Conservation (phyloP, 2,797 vertebrate species). For the Tamandua tetradactyla region DNA sequence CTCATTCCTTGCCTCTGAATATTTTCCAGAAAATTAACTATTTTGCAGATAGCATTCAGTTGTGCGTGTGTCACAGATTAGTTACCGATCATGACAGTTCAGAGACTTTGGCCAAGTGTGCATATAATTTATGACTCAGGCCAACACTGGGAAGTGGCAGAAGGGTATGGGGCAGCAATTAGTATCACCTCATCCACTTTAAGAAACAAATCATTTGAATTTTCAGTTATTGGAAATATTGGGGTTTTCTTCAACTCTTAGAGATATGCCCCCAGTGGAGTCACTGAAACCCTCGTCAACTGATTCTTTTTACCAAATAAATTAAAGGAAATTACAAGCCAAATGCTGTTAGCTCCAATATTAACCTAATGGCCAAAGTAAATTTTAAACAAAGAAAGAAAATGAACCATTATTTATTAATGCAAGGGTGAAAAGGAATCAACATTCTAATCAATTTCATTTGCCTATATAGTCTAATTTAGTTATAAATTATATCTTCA, state of each 20-base stretch:
- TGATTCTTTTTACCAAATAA: constrained; percentile 36
- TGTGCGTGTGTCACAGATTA: not conserved
- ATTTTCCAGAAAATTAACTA: constrained; percentile 62
- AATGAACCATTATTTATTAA: not conserved
- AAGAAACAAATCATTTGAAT: constrained; percentile 23
- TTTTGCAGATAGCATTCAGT: constrained; percentile 15
- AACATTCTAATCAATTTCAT: not conserved
- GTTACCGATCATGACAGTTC: not conserved
- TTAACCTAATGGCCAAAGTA: constrained; percentile 8
- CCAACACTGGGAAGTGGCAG: constrained; percentile 27
- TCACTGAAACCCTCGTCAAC: not conserved
- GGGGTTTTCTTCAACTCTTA: not conserved
- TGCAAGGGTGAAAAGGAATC: not conserved
- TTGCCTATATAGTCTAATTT: not conserved
- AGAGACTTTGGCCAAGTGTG: not conserved
- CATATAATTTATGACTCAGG: constrained; percentile 49
- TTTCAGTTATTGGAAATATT: constrained; percentile 17
- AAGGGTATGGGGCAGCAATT: not conserved
- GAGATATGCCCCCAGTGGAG: not conserved
- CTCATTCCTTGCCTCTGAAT: constrained; percentile 53
- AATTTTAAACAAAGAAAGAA: not conserved
- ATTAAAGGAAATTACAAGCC: not conserved
- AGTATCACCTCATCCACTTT: not conserved
- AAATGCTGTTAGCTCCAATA: not conserved
- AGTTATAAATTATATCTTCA: constrained; percentile 26